Evolutionary conservation across 2,888 invertebrate genomes (phyloP).

Genomic region (Lymantria dispar): DNA sequence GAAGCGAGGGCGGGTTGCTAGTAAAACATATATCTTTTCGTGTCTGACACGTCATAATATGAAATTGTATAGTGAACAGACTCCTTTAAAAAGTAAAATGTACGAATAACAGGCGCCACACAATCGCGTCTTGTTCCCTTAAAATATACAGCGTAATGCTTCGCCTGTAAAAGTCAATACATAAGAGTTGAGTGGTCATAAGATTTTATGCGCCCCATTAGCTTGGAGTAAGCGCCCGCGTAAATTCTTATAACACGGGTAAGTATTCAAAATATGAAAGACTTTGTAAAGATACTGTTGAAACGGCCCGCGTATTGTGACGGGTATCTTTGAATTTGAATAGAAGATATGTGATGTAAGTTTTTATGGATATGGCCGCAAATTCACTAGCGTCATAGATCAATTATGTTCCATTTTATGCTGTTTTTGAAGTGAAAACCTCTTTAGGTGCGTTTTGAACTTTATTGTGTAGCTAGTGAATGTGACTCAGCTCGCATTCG

Average conservation of each 20-base stretch:
- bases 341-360: neutral
- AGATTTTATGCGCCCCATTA: slow-evolving; percentile 78
- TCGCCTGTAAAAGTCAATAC: slow-evolving; percentile 71
- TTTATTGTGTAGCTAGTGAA: no score
- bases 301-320: no score
- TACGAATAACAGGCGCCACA: slow-evolving; percentile 31
- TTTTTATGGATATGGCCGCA: no score
- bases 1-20: no score
- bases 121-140: slow-evolving; percentile 43
- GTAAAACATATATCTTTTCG: no score
- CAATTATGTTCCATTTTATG: no score
- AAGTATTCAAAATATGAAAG: slow-evolving; percentile 79
- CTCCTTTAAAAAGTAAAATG: slow-evolving; percentile 16
- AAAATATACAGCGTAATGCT: slow-evolving; percentile 41
- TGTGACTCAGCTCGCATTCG: no score
- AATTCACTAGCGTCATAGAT: no score
- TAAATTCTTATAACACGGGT: slow-evolving; percentile 80
- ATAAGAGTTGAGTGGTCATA: slow-evolving; percentile 75
- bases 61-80: no score
- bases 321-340: neutral
- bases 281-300: slow-evolving; percentile 30
- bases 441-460: no score
- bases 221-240: slow-evolving; percentile 69
- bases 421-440: no score
- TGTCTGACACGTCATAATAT: no score